Base-by-base conservation (phyloP, 2,888 invertebrate species). In the Hemithea aestivaria region DNA sequence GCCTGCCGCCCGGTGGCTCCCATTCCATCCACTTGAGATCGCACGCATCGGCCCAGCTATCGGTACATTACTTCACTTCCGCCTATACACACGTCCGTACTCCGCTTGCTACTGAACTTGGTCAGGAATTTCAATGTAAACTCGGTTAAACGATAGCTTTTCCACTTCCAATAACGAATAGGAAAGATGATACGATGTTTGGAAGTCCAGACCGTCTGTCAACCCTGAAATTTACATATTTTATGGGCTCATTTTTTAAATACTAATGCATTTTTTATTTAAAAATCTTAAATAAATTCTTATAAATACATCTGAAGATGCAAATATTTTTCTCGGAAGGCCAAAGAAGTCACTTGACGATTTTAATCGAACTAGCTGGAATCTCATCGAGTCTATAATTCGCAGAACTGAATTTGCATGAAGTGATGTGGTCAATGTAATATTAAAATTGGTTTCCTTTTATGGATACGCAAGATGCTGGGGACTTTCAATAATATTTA, bases 1-100 rank as follows among this genome's bases (percentile, higher is more conserved):
- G 16, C 16, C 5, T 16, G 16, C 16, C 51, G 35, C 51, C 40
- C 48, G 40, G 43, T 53, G 54, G 56, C 54, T 54, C 49, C 52
- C 57, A 51, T 63, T 62, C 55, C 62, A 47, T 58, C 65, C 71
- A 68, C 67, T 72, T 58, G 66, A 70, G 63, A 62, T 56, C 43
- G 51, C 53, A 42, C 44, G 53, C 38, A 35, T 35, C 54, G 50
- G 45, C 50, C 52, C 49, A 45, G 50, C 50, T 53, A 56, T 50
- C 51, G 53, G 51, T 57, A 53, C 52, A 51, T 53, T 53, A 45
- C 26, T 26, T 42, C 51, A 58, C 62, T 62, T 64, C 62, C 62
- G 58, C 53, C 52, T 50, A 34, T 41, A 46, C 35, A 38, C 35
- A 30, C 31, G 28, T 43, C 47, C 46, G 44, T 33, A 39, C 31